phyloP scores from a whole-genome alignment of 2,888 invertebrate species.

The Melolontha melolontha region DNA sequence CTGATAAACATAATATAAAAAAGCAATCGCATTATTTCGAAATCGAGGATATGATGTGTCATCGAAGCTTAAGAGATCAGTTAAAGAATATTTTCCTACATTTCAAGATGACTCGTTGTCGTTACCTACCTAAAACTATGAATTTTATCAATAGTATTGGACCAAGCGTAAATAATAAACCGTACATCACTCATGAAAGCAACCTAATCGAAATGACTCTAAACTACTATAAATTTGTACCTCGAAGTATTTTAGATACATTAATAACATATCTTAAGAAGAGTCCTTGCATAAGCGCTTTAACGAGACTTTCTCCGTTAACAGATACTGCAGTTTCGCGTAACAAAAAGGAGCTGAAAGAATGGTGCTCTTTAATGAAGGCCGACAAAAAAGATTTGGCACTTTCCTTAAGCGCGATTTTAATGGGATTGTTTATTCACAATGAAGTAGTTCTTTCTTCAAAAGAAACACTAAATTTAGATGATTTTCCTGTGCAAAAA shows the following conservation, averaged over 20 bases:
- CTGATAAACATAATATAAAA: background rate
- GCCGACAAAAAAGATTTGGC: slow-evolving; percentile 24
- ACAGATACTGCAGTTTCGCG: background rate
- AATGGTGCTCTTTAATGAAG: slow-evolving; percentile 25
- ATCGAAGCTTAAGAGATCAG: slow-evolving; percentile 32
- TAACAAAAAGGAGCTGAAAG: slow-evolving; percentile 29
- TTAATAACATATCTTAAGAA: slow-evolving; percentile 32
- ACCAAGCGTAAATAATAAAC: slow-evolving; percentile 22
- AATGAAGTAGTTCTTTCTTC: slow-evolving; percentile 2
- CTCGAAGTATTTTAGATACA: slow-evolving; percentile 20
- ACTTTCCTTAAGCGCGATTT: slow-evolving; percentile 14
- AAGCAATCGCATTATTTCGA: slow-evolving; percentile 9
- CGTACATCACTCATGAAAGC: slow-evolving; percentile 40
- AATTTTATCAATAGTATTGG: background rate
- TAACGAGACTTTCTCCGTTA: slow-evolving; percentile 18
- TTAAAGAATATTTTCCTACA: slow-evolving; percentile 33
- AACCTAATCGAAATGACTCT: slow-evolving; percentile 40
- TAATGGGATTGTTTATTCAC: slow-evolving; percentile 32
- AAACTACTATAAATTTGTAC: slow-evolving; percentile 39
- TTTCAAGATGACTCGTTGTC: slow-evolving; percentile 14
- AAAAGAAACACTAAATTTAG: background rate
- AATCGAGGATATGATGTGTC: slow-evolving; percentile 12
- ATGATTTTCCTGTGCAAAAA: slow-evolving; percentile 21
- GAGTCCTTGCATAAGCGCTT: slow-evolving; percentile 26
- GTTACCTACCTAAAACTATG: slow-evolving; percentile 7